These are phyloP conservation scores for Ambastaia sidthimunki DNA, from an alignment of 2,797 vertebrate species.

Conservation along the genomic window DNA sequence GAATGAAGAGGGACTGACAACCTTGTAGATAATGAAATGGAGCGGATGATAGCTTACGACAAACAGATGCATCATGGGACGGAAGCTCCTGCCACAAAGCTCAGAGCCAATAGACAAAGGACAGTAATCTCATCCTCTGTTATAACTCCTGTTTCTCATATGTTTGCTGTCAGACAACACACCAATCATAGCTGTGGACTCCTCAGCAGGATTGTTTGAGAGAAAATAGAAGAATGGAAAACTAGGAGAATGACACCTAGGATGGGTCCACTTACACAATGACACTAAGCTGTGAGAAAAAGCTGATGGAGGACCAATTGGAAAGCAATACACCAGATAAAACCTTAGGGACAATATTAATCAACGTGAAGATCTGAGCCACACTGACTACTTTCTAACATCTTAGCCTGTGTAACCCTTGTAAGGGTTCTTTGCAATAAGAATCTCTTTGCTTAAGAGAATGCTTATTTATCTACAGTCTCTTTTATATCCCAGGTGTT, in stretches of 20 bases:
- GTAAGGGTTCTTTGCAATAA: not conserved
- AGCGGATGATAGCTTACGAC: conserved; percentile 52
- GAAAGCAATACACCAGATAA: conserved; percentile 1
- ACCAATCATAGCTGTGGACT: conserved; percentile 39
- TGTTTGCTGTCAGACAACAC: conserved; percentile 69
- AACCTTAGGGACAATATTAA: not conserved
- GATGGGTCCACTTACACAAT: not conserved
- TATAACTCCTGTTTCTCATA: conserved; percentile 66
- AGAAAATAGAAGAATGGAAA: conserved; percentile 27
- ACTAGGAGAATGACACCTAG: conserved; percentile 16
- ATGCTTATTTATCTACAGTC: not conserved
- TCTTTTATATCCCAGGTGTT: not conserved
- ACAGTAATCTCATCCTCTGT: conserved; percentile 70
- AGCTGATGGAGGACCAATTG: not conserved
- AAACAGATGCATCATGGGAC: conserved; percentile 63
- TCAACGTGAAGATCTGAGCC: not conserved
- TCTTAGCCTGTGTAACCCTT: not conserved
- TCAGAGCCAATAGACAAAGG: conserved; percentile 70
- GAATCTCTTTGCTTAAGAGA: not conserved
- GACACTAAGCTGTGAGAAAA: not conserved
- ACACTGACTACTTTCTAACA: not conserved
- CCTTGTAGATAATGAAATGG: conserved; percentile 70
- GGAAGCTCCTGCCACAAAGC: conserved; percentile 65
- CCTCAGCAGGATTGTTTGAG: conserved; percentile 21
- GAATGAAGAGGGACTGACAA: conserved; percentile 68